These are phyloP conservation scores for Tachuris rubrigastra DNA, from an alignment of 2,113 vertebrate genomes.

Conservation along the genomic window DNA sequence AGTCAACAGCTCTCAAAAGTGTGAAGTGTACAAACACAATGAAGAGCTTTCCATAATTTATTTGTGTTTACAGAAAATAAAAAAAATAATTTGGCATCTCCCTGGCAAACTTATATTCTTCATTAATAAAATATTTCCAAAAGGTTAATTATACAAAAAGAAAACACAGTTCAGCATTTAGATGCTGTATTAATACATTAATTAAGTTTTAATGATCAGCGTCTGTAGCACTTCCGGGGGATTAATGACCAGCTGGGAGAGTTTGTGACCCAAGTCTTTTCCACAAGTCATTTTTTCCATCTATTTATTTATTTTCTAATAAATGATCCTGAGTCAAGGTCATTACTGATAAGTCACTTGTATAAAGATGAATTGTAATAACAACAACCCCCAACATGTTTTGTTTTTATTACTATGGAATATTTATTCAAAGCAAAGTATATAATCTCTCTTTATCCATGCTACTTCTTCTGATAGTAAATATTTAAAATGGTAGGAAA, in stretches of 20 bases:
- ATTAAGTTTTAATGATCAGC: neutral
- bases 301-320: conserved; percentile 15
- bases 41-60: conserved; percentile 26
- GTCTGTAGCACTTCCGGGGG: neutral
- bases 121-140: neutral
- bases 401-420: neutral
- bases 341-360: neutral
- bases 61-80: conserved; percentile 7
- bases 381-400: neutral
- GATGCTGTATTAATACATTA: neutral
- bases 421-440: neutral
- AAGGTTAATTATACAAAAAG: conserved; percentile 25
- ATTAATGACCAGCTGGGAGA: conserved; percentile 25
- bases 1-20: conserved; percentile 8
- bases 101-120: neutral
- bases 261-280: neutral
- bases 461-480: neutral
- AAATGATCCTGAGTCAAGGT: neutral
- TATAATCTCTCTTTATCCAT: neutral
- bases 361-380: neutral
- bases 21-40: neutral
- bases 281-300: neutral
- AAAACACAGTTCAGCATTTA: conserved; percentile 12
- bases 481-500: neutral
- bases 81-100: neutral